phyloP scores from a whole-genome alignment of 2,888 invertebrate genomes.

The Hartigia nigra region DNA sequence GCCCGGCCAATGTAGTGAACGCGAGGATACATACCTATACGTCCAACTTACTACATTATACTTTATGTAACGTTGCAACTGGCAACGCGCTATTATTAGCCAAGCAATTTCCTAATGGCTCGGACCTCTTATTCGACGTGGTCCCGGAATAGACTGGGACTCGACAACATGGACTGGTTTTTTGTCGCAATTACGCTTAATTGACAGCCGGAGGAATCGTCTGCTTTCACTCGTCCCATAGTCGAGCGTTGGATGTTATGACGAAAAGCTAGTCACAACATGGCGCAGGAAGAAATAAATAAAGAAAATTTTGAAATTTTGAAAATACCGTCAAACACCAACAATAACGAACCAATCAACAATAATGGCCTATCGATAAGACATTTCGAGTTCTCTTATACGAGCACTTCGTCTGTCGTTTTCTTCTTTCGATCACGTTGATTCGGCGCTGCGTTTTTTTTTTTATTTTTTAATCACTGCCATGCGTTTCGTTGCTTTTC shows the following conservation, averaged over 20 bases:
- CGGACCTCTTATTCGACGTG: slow-evolving; percentile 30
- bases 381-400: no score
- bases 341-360: no score
- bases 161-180: slow-evolving; percentile 11
- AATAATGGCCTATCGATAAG: no score
- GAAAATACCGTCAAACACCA: background rate
- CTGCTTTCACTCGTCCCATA: background rate
- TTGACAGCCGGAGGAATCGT: slow-evolving; percentile 15
- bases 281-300: background rate
- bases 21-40: background rate
- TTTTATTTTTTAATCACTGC: no score
- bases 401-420: background rate
- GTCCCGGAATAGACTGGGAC: slow-evolving; percentile 30
- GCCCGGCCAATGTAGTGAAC: background rate
- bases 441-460: no score
- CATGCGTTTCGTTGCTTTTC: background rate
- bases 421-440: background rate
- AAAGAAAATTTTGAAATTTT: background rate
- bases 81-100: slow-evolving; percentile 43
- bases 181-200: slow-evolving; percentile 34
- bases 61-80: slow-evolving; percentile 38
- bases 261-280: background rate
- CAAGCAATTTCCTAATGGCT: slow-evolving; percentile 46
- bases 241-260: background rate
- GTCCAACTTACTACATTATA: background rate